phyloP scores from a whole-genome alignment of 2,888 invertebrate genomes.

The Eulithis prunata region DNA sequence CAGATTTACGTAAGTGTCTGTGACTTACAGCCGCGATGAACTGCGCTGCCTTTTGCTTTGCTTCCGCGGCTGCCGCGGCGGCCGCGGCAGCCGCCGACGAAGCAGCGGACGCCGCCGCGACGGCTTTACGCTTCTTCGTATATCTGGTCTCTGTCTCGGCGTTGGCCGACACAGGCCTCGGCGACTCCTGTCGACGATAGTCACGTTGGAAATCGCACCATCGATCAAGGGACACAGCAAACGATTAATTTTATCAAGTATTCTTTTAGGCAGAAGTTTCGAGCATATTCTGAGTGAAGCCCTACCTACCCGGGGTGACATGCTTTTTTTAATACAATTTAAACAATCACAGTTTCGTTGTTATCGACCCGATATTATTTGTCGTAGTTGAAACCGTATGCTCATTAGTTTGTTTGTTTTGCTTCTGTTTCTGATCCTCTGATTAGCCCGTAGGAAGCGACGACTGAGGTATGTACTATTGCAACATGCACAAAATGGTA shows the following conservation, averaged over 20 bases:
- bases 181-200: slow-evolving; percentile 24
- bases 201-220: slow-evolving; percentile 14
- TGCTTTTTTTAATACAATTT: neutral
- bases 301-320: neutral
- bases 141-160: slow-evolving; percentile 16
- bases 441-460: neutral
- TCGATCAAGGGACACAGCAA: neutral
- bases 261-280: neutral
- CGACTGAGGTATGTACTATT: neutral
- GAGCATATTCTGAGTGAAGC: neutral
- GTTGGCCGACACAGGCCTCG: slow-evolving; percentile 4
- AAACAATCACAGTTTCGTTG: neutral
- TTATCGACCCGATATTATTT: neutral
- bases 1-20: slow-evolving; percentile 8
- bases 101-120: slow-evolving; percentile 17
- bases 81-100: slow-evolving; percentile 11
- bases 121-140: slow-evolving; percentile 29
- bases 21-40: slow-evolving; percentile 29
- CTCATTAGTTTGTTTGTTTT: neutral
- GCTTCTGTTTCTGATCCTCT: neutral
- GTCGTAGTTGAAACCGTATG: neutral
- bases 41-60: slow-evolving; percentile 17
- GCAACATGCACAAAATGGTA: slow-evolving; percentile 17
- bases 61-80: slow-evolving; percentile 14
- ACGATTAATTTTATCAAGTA: neutral